A percentile compares a stretch with the other conserved stretches of the same genome.
phyloP scores from a whole-genome alignment of 2,888 invertebrate genomes.

The Xestia rhomboidea region DNA sequence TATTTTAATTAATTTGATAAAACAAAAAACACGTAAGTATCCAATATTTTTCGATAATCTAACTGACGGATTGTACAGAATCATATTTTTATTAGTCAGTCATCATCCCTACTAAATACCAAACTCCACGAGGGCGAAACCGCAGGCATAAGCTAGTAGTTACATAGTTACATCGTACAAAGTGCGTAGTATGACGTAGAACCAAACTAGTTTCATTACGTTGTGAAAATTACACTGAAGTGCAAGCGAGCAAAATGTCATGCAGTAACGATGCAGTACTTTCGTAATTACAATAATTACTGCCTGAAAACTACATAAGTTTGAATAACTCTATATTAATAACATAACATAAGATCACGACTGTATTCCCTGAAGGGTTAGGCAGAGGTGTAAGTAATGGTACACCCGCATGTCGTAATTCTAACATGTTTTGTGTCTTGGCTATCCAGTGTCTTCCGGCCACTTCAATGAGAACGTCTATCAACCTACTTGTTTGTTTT shows the following conservation, averaged over 20 bases:
- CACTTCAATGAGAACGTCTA: too few species aligned
- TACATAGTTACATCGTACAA: neutral
- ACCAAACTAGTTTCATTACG: neutral
- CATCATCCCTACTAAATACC: too few species aligned
- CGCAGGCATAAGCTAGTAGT: neutral
- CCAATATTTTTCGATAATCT: too few species aligned
- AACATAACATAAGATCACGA: neutral
- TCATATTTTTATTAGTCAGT: too few species aligned
- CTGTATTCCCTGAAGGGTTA: neutral
- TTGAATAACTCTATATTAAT: neutral
- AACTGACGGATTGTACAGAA: too few species aligned
- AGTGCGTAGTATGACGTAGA: neutral
- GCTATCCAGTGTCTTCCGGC: too few species aligned
- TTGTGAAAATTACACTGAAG: neutral
- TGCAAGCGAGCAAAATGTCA: neutral
- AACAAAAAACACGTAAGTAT: too few species aligned
- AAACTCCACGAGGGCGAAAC: neutral
- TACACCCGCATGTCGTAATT: neutral
- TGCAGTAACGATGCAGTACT: constrained; percentile 15
- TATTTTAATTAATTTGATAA: too few species aligned
- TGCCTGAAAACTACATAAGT: neutral
- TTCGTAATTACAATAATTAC: neutral
- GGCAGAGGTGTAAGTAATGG: neutral
- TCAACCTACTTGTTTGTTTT: too few species aligned
- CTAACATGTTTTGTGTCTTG: neutral